Percentiles rank a stretch among this genome's conserved stretches.
Evolutionary conservation across 1,140 invertebrate genomes (phyloP).

Genomic region (Antheraea mylitta): DNA sequence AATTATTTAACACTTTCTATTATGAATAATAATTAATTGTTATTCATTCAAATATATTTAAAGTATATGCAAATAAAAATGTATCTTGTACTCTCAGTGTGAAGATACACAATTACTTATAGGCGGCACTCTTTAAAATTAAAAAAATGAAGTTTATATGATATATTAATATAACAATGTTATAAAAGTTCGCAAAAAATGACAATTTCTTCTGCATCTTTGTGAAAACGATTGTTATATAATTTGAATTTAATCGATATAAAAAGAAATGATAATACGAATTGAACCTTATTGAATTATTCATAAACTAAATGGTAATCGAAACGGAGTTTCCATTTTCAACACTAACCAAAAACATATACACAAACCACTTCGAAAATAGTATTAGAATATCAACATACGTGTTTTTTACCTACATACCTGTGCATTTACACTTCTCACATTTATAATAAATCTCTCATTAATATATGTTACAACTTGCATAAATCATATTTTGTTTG

Average conservation of each 20-base stretch:
- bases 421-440: not conserved
- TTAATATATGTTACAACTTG: not conserved
- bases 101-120: too few relatives aligned
- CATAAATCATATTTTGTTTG: not conserved
- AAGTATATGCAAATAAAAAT: too few relatives aligned
- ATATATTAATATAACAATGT: too few relatives aligned
- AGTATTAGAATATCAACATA: not conserved
- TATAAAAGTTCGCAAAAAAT: too few relatives aligned
- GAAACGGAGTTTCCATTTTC: not conserved
- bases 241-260: not conserved
- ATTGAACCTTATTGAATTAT: not conserved
- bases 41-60: too few relatives aligned
- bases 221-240: not conserved
- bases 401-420: not conserved
- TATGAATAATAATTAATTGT: too few relatives aligned
- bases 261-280: not conserved
- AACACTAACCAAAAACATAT: not conserved
- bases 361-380: not conserved
- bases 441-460: not conserved
- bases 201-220: too few relatives aligned
- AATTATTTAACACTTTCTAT: too few relatives aligned
- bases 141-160: too few relatives aligned
- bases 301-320: not conserved
- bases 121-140: too few relatives aligned
- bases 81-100: too few relatives aligned